These are phyloP conservation scores for Temnothorax rugatulus DNA, from an alignment of 2,888 invertebrate genomes.

Conservation along the genomic window DNA sequence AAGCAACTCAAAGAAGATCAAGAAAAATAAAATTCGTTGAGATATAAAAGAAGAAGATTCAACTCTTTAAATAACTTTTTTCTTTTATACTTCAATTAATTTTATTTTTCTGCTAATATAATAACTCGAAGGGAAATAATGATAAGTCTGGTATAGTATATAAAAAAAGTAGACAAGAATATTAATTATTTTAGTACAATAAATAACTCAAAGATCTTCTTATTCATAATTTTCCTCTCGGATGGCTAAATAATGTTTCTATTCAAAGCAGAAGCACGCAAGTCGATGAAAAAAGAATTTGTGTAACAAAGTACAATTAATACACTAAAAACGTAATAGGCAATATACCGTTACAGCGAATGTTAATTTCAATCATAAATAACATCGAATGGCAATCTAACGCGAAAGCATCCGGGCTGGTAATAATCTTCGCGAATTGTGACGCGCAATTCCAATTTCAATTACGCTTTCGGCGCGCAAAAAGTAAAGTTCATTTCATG, in stretches of 20 bases:
- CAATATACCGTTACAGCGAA: neutral
- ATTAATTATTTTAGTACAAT: neutral
- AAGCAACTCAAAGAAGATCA: neutral
- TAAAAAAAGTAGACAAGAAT: neutral
- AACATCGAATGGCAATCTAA: neutral
- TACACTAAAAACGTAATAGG: neutral
- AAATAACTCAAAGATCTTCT: neutral
- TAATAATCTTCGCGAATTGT: constrained; percentile 29
- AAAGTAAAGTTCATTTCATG: constrained; percentile 5
- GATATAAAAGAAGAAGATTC: neutral
- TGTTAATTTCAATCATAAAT: constrained; percentile 6
- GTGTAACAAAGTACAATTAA: neutral
- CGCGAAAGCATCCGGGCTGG: neutral
- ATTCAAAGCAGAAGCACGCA: neutral
- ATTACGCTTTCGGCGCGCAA: constrained; percentile 14
- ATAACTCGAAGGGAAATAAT: neutral
- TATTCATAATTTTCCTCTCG: neutral
- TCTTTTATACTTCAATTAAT: neutral
- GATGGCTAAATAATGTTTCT: neutral
- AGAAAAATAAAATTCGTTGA: neutral
- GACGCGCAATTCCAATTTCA: constrained; percentile 35
- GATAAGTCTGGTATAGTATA: neutral
- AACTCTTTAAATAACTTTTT: neutral
- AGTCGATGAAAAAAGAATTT: neutral
- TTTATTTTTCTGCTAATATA: neutral